A percentile compares a stretch with the other conserved stretches of the same genome.
phyloP scores from a whole-genome alignment of 2,113 vertebrate genomes.

The Tor tambroides region DNA sequence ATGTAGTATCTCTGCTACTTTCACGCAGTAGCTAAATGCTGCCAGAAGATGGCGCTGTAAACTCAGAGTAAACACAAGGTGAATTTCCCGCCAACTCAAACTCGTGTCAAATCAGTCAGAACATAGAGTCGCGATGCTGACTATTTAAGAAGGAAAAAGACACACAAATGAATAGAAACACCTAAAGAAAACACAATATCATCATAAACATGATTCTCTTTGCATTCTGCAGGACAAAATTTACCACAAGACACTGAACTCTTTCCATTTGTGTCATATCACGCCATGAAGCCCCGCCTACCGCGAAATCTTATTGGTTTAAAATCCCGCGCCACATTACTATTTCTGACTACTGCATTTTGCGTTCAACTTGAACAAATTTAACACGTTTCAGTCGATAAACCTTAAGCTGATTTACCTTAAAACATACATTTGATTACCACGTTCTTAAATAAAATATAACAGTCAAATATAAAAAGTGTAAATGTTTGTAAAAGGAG shows the following conservation, averaged over 20 bases:
- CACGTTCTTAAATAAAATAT: not conserved
- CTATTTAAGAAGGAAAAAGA: not conserved
- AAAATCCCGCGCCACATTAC: not conserved
- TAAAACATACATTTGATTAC: not conserved
- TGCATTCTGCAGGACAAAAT: not conserved
- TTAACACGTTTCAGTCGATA: not conserved
- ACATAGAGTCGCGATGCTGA: not conserved
- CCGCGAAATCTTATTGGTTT: not conserved
- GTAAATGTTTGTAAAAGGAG: not conserved
- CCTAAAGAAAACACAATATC: not conserved
- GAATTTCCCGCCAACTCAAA: not conserved
- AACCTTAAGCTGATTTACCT: not conserved
- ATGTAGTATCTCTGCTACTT: no score
- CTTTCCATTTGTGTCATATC: not conserved
- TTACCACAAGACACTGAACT: not conserved
- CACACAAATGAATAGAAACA: not conserved
- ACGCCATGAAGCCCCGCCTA: not conserved
- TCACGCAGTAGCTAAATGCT: not conserved
- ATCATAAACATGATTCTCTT: not conserved
- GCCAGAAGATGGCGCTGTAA: not conserved
- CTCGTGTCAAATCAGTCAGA: not conserved
- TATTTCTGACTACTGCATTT: no score
- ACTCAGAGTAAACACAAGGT: not conserved
- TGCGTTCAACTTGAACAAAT: no score
- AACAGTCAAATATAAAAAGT: not conserved